Percentiles rank a stretch among this genome's conserved stretches.
Evolutionary conservation across 2,113 vertebrate genomes (phyloP).

Genomic region (Onychostruthus taczanowskii): DNA sequence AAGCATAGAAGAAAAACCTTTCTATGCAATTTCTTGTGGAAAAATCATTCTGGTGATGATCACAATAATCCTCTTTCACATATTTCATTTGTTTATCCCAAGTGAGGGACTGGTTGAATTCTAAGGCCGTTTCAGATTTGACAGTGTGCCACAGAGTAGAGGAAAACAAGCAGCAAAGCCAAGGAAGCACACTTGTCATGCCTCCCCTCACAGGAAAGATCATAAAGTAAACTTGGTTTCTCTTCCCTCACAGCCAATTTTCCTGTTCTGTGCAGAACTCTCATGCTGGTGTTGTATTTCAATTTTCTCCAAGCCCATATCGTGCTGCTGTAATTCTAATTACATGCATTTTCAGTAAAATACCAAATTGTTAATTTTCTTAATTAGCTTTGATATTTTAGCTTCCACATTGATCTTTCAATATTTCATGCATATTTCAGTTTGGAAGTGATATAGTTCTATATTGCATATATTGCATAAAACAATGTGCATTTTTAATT

Average conservation of each 20-base stretch:
- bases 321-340: not conserved
- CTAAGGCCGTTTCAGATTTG: not conserved
- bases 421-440: conserved; percentile 31
- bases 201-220: not conserved
- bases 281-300: conserved; percentile 15
- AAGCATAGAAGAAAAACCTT: not conserved
- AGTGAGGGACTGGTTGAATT: not conserved
- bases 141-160: not conserved
- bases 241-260: conserved; percentile 27
- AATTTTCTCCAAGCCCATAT: conserved; percentile 34
- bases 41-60: not conserved
- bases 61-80: not conserved
- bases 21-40: not conserved
- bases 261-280: not conserved
- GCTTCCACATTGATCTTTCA: conserved; percentile 38
- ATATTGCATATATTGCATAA: not conserved
- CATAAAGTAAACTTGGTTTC: not conserved
- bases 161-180: not conserved
- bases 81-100: not conserved
- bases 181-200: not conserved
- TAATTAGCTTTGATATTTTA: conserved; percentile 68
- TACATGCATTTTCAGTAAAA: conserved; percentile 53
- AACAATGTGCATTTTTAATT: not conserved
- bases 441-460: not conserved
- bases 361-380: conserved; percentile 60